Evolutionary conservation across 2,797 vertebrate species (phyloP), one percentile per base, ranked within the genome.

Genomic region (Nannoperca obscura): DNA sequence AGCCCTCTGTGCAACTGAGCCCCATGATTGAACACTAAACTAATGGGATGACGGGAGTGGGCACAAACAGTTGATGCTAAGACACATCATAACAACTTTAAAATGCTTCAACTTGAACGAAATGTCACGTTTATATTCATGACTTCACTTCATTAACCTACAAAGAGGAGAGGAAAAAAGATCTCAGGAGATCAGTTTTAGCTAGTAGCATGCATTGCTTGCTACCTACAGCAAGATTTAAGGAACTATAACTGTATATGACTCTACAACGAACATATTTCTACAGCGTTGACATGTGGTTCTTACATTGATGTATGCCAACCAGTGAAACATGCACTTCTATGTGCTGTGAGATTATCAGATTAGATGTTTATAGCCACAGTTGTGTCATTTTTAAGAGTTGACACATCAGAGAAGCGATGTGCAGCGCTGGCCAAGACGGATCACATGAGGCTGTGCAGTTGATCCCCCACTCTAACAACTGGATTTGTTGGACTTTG

Each of bases 311-410:
- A 20, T 19, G n/a, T 30, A 44, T 60, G n/a, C 50, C 15, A 64
- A 34, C 46, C 49, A 12, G 54, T 55, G 59, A 65, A 34, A 71
- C 52, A 14, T 44, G 63, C 7, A 40, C 64, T 80, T 69, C 57
- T 64, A 30, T 73, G 32, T 32, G 72, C 62, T 68, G 44, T 20
- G 49, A 55, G 70, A 73, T 71, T 59, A 81, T 82, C 57, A 73
- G 73, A 67, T 86, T 64, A 73, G 50, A 69, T 53, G 78, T 81
- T 73, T 73, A 77, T 61, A 52, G 81, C 50, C 57, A 46, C 71
- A 72, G 47, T 76, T 72, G 13, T 80, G 83, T 85, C 83, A 68
- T 62, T 77, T 75, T 78, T 82, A 71, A 72, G 62, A 76, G 55
- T 12, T 67, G 44, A 61, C 67, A 64, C 53, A 9, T 73, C 49